Evolutionary conservation across 2,113 vertebrate genomes (phyloP), one percentile per base, ranked within the genome.

Genomic region (Lonchura striata): DNA sequence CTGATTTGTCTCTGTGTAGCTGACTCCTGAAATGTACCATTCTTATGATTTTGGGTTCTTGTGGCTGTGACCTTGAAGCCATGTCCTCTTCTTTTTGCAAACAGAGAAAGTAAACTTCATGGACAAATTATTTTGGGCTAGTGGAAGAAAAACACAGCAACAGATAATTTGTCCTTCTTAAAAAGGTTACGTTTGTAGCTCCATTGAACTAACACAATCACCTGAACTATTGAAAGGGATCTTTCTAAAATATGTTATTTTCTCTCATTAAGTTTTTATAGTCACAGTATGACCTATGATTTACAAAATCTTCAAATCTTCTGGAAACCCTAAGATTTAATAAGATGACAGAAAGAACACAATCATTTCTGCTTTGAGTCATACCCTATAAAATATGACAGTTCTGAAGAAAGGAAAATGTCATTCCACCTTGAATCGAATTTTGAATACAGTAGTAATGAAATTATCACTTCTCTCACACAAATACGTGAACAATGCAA

Each of bases 321-420:
- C 13, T 74, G 53, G 64, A 90, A 95, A 91, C 71, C 15, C 31
- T 88, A 60, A 95, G 65, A 91, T 76, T 95, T 95, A 94, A 79
- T 77, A 89, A 82, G 94, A 87, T 92, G 89, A 92, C 86, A 94
- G 82, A 86, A 95, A 82, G 77, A 95, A 94, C 60, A 68, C 44
- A 95, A 37, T 94, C 15, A 82, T 87, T 95, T 95, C 65, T 95
- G 18, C 89, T 82, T 91, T 97, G 81, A 95, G 57, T 89, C 83
- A 82, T 92, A 64, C 18, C 18, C 57, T 37, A 71, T 64, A 82
- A 95, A 92, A 94, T 92, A 91, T 88, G 91, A 96, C 91, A 94
- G 76, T 91, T 94, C 93, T 89, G 77, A 97, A 96, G 89, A 94
- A 95, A 95, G 33, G 86, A 85, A 97, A 84, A 90, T 94, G 86